Conservation (phyloP, 2,888 invertebrate species). For the Icerya purchasi region DNA sequence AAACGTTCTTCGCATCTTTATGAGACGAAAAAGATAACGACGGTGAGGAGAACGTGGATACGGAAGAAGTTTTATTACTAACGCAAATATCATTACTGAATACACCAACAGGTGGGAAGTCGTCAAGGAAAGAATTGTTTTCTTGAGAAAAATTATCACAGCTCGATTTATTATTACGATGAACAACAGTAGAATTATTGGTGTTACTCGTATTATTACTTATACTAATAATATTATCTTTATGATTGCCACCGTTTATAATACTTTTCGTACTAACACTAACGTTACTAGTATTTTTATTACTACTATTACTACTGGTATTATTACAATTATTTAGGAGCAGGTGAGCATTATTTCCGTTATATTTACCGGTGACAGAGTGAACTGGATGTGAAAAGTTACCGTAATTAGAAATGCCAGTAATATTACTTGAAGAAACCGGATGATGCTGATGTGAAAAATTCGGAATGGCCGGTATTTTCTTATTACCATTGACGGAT, state of each 20-base stretch:
- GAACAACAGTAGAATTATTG: neutral
- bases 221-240: neutral
- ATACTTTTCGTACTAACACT: neutral
- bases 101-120: conserved; percentile 26
- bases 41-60: conserved; percentile 10
- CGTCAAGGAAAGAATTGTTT: conserved; percentile 13
- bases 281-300: neutral
- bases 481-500: conserved; percentile 7
- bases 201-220: neutral
- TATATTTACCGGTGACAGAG: neutral
- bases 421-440: no score
- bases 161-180: neutral
- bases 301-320: neutral
- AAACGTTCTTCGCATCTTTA: neutral
- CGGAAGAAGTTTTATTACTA: conserved; percentile 6
- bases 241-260: neutral
- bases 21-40: neutral
- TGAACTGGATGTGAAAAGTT: neutral
- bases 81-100: conserved; percentile 23
- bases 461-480: neutral
- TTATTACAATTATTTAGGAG: neutral
- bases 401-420: neutral
- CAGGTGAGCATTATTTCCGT: neutral
- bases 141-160: conserved; percentile 9
- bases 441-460: neutral